These are phyloP conservation scores for Amiota mariae DNA, from an alignment of 2,888 invertebrate species.

Conservation along the genomic window DNA sequence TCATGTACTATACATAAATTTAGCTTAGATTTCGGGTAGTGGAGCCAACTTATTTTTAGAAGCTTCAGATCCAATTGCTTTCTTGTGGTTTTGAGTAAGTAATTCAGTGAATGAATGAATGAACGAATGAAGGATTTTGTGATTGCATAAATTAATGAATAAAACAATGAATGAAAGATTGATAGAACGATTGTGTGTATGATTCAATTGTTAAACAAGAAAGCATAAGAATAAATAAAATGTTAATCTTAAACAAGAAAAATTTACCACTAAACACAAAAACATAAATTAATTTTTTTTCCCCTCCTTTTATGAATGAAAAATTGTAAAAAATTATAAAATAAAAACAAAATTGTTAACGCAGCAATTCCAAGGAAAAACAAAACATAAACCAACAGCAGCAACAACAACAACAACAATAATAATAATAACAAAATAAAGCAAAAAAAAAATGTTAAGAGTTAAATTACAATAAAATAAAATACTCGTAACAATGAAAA, in stretches of 20 bases:
- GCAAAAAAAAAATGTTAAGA: no score
- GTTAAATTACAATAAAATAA: constrained; percentile 61
- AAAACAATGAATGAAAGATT: no score
- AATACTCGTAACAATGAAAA: constrained; percentile 54
- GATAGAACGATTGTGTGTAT: neutral
- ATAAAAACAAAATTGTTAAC: constrained; percentile 53
- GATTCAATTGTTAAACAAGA: neutral
- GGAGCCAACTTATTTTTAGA: no score
- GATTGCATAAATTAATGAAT: no score
- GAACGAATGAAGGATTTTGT: no score
- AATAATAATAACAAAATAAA: no score
- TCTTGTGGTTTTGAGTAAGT: no score
- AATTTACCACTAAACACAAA: neutral
- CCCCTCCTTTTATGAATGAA: constrained; percentile 57
- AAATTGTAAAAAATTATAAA: constrained; percentile 59
- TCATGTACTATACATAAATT: no score
- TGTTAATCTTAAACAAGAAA: neutral
- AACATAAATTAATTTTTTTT: neutral
- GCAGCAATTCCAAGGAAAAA: constrained; percentile 64
- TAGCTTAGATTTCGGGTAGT: no score
- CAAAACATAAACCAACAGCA: constrained; percentile 32
- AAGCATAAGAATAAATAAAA: no score
- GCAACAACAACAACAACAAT: constrained; percentile 50
- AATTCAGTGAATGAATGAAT: no score
- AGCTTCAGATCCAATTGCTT: no score